A percentile compares a stretch with the other conserved stretches of the same genome.
phyloP scores from a whole-genome alignment of 2,797 vertebrate species.

The Dermochelys coriacea region DNA sequence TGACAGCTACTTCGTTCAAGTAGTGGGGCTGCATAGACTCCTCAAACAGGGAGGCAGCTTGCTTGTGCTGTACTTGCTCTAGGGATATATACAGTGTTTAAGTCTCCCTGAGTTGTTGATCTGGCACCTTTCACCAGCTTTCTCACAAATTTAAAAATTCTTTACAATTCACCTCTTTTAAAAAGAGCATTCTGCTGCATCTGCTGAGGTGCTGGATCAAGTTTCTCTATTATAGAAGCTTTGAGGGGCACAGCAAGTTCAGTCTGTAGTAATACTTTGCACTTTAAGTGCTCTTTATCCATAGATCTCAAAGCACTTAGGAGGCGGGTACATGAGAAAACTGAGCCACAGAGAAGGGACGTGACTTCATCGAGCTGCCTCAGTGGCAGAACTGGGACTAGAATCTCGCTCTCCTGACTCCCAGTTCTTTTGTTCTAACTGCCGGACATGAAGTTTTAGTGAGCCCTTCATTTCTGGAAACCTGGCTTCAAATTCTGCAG shows the following conservation, averaged over 20 bases:
- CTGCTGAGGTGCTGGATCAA: not conserved
- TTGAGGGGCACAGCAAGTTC: not conserved
- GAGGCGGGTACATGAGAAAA: not conserved
- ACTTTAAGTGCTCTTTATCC: fast-evolving
- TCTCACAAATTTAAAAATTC: not conserved
- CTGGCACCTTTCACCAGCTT: not conserved
- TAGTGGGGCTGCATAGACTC: not conserved
- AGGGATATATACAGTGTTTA: not conserved
- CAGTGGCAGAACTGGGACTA: not conserved
- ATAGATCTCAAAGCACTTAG: not conserved
- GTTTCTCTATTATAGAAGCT: not conserved
- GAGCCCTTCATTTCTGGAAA: not conserved
- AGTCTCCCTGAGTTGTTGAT: not conserved
- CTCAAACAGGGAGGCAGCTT: not conserved
- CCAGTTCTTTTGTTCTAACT: fast-evolving
- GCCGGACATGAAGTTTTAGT: not conserved
- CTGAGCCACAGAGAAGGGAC: not conserved
- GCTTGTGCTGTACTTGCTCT: not conserved
- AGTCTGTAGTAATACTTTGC: not conserved
- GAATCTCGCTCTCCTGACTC: not conserved
- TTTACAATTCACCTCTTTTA: not conserved
- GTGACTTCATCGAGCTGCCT: not conserved
- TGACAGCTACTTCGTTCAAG: not conserved
- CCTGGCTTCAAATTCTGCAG: not conserved
- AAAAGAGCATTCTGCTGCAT: not conserved